Evolutionary conservation across 2,797 vertebrate species (phyloP), one percentile per base, ranked within the genome.

Genomic region (Ispidina lecontei): DNA sequence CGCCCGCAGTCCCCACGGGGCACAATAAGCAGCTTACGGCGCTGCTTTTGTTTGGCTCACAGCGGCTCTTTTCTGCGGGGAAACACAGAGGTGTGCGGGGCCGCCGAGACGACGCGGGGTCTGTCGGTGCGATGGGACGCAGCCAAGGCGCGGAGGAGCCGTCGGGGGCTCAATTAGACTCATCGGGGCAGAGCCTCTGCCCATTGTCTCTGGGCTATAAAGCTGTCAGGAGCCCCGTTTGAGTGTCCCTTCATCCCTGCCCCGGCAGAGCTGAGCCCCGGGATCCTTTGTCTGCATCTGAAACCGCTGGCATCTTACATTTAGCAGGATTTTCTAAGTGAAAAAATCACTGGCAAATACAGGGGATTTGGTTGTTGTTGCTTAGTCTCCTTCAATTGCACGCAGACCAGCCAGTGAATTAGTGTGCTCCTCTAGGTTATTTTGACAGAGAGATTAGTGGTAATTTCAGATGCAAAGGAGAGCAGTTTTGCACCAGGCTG

Each of bases 1-100:
- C 73, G 68, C 89, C 96, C 92, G 80, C 95, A 87, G 85, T 93
- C 96, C 93, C 96, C 91, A 95, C 65, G 94, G 96, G 90, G 94
- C 95, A 95, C 97, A 96, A 96, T 96, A 95, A 97, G 96, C 70
- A 96, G 97, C 96, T 97, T 97, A 97, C 52, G 86, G 87, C 83
- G 39, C 59, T 33, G 51, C 86, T 91, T 97, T 97, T 96, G 95
- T 97, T 95, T 95, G 93, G 96, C 91, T 96, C 94, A 91, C 83
- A 96, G 97, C 59, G 41, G 87, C 95, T 93, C 35, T 90, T 93
- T 91, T 84, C 84, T 62, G 84, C 70, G 68, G 78, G 91, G 41
- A 54, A 46, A 88, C 77, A 93, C 88, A 89, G 82, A 97, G 96
- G 96, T 97, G 96, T 94, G 94, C 91, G 87, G 91, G 91, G 84